phyloP scores from a whole-genome alignment of 2,888 invertebrate genomes.

The Maniola hyperantus region DNA sequence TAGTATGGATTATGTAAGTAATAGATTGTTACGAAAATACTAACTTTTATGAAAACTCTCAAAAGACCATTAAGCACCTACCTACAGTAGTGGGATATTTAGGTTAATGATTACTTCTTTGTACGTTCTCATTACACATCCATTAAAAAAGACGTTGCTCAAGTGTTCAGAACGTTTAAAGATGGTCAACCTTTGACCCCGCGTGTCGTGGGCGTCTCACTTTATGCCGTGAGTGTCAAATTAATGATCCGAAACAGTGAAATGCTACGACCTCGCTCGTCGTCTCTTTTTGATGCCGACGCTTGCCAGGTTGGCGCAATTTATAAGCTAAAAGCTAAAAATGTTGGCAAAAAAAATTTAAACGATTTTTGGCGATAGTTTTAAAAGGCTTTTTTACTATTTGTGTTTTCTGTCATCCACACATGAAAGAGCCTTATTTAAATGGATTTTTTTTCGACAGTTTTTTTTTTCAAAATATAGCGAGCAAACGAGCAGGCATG shows the following conservation, averaged over 20 bases:
- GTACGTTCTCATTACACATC: conserved; percentile 57
- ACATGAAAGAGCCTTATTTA: too few species aligned
- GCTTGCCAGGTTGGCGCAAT: conserved; percentile 42
- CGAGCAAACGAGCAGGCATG: too few species aligned
- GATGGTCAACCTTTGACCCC: conserved; percentile 73
- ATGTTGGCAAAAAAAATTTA: too few species aligned
- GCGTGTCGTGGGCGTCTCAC: conserved; percentile 66
- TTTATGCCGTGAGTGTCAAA: conserved; percentile 75
- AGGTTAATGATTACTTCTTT: conserved; percentile 41
- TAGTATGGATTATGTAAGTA: background rate
- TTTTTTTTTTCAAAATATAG: too few species aligned
- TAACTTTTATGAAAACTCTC: conserved; percentile 28
- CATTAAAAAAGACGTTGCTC: conserved; percentile 69
- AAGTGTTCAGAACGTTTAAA: conserved; percentile 57
- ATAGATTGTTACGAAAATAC: conserved; percentile 4
- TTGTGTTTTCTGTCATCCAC: too few species aligned
- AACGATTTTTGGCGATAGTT: too few species aligned
- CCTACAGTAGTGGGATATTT: conserved; percentile 35
- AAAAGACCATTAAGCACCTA: conserved; percentile 19
- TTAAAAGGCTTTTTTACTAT: too few species aligned
- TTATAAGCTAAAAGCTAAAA: too few species aligned
- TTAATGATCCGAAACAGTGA: conserved; percentile 75
- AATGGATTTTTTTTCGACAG: too few species aligned
- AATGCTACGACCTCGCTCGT: conserved; percentile 58
- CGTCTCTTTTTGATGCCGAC: conserved; percentile 42